A percentile compares a stretch with the other conserved stretches of the same genome.
phyloP scores from a whole-genome alignment of 2,888 invertebrate genomes.

The Carterocephalus palaemon region DNA sequence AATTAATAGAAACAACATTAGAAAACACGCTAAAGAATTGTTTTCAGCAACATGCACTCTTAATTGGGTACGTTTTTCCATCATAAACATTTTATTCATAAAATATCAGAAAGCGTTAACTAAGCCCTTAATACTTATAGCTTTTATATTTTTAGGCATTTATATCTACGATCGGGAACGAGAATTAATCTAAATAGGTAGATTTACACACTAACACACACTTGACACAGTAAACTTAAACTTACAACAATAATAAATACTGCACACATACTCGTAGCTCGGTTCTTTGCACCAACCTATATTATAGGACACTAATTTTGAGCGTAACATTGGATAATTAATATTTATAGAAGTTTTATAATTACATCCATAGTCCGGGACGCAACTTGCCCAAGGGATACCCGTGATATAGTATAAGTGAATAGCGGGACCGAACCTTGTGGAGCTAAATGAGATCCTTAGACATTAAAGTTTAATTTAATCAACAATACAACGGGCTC shows the following conservation, averaged over 20 bases:
- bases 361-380: background rate
- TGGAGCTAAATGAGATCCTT: slow-evolving; percentile 30
- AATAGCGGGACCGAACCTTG: slow-evolving; percentile 35
- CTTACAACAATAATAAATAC: no score
- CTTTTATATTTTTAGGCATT: no score
- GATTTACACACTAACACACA: no score
- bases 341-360: background rate
- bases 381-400: background rate
- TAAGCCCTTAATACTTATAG: background rate
- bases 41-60: slow-evolving; percentile 64
- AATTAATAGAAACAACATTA: slow-evolving; percentile 55
- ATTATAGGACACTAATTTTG: no score
- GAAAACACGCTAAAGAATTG: slow-evolving; percentile 51
- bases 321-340: no score
- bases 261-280: no score
- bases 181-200: no score
- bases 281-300: no score
- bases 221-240: no score
- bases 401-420: background rate
- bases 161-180: no score
- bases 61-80: slow-evolving; percentile 53
- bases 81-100: no score
- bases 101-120: background rate
- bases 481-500: slow-evolving; percentile 4
- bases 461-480: slow-evolving; percentile 39